Percentiles rank a stretch among this genome's conserved stretches.
phyloP scores from a whole-genome alignment of 2,113 vertebrate species.

The Pedetes capensis region DNA sequence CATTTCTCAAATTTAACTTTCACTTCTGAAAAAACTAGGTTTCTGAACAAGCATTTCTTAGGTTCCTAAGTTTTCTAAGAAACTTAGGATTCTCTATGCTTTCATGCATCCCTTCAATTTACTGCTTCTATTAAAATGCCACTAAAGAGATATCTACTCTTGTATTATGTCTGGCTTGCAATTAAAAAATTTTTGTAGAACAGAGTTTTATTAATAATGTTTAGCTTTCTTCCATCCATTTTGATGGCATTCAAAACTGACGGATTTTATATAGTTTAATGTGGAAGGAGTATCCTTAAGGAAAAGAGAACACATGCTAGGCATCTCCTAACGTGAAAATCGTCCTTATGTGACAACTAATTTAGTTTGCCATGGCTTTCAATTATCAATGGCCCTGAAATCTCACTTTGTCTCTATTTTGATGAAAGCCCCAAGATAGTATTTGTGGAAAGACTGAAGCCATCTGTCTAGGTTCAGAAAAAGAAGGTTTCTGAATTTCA shows the following conservation, averaged over 20 bases:
- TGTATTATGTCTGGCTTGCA: neutral
- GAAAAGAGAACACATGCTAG: constrained; percentile 14
- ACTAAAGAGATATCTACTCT: neutral
- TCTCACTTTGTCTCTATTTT: constrained; percentile 57
- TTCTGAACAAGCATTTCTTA: neutral
- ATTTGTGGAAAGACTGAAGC: constrained; percentile 6
- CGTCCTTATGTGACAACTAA: constrained; percentile 50
- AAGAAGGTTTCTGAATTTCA: neutral
- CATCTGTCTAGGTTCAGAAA: constrained; percentile 49
- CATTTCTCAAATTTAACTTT: neutral
- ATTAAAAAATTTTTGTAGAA: neutral
- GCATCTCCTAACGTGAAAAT: neutral
- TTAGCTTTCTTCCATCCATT: neutral
- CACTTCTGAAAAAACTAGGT: neutral
- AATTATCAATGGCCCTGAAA: constrained; percentile 54
- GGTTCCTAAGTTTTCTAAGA: neutral
- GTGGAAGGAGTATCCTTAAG: neutral
- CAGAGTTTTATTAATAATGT: neutral
- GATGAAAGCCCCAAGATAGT: neutral
- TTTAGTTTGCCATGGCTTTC: constrained; percentile 51
- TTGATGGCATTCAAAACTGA: neutral
- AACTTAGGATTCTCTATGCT: neutral
- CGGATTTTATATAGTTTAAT: neutral
- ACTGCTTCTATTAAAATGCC: neutral
- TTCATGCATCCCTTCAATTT: neutral